phyloP scores from a whole-genome alignment of 2,113 vertebrate genomes.

The Lagopus leucura region DNA sequence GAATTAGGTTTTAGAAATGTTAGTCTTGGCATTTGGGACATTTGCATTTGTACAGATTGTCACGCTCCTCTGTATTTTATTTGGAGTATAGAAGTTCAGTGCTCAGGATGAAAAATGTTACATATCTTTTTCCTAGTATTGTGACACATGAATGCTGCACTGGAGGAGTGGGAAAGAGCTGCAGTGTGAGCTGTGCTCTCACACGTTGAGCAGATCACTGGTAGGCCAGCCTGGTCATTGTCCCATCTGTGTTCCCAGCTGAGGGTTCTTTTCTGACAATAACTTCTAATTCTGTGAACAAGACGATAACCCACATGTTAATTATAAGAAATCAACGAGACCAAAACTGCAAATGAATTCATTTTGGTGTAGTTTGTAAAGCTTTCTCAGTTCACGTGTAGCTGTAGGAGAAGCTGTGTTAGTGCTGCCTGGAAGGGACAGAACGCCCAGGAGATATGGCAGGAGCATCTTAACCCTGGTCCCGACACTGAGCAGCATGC shows the following conservation, averaged over 20 bases:
- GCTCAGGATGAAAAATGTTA: conserved; percentile 18
- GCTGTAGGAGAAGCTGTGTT: neutral
- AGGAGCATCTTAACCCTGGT: neutral
- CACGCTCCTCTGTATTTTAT: neutral
- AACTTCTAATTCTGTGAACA: neutral
- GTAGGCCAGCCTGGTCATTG: accelerated
- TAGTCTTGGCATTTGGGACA: conserved; percentile 16
- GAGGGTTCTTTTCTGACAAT: neutral
- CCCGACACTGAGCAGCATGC: accelerated
- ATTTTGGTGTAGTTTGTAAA: neutral
- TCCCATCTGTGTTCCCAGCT: neutral
- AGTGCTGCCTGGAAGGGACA: neutral
- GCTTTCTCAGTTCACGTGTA: neutral
- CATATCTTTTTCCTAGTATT: neutral
- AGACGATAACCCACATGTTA: neutral
- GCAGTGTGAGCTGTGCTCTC: neutral
- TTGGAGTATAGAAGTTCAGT: neutral
- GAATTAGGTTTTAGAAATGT: conserved; percentile 64
- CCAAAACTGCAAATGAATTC: neutral
- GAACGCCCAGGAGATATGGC: accelerated
- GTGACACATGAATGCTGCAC: accelerated
- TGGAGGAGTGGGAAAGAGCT: neutral
- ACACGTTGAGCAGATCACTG: accelerated
- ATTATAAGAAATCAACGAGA: accelerated
- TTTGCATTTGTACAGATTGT: conserved; percentile 42